Evolutionary conservation across 2,113 vertebrate species (phyloP).

Genomic region (Menura novaehollandiae): DNA sequence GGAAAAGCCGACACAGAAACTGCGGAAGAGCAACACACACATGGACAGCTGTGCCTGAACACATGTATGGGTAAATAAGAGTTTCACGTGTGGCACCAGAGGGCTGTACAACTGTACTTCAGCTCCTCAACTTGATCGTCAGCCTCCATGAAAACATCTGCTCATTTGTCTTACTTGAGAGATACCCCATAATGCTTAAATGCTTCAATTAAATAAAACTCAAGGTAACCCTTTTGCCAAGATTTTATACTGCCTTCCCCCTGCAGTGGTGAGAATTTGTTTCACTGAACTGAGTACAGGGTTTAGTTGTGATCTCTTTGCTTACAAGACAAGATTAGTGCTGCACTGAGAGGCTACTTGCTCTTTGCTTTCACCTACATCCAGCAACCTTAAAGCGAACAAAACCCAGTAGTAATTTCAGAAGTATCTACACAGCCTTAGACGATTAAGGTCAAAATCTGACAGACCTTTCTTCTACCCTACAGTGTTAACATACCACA

Average conservation of each 20-base stretch:
- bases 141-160: neutral
- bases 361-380: neutral
- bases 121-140: neutral
- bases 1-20: neutral
- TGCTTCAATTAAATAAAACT: constrained; percentile 13
- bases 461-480: neutral
- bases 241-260: neutral
- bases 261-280: neutral
- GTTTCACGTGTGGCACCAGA: neutral
- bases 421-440: neutral
- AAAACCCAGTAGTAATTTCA: neutral
- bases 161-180: neutral
- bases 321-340: neutral
- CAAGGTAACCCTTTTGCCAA: neutral
- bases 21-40: neutral
- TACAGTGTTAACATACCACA: neutral
- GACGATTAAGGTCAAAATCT: neutral
- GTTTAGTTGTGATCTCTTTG: neutral
- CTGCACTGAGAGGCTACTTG: neutral
- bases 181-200: neutral
- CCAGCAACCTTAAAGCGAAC: neutral
- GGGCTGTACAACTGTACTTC: neutral
- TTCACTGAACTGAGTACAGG: neutral
- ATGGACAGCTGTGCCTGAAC: neutral
- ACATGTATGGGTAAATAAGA: neutral